Base-by-base conservation (phyloP, 30 jellyfish, hydroid and myxozoan genomes). In the Phacellophora camtschatica region DNA sequence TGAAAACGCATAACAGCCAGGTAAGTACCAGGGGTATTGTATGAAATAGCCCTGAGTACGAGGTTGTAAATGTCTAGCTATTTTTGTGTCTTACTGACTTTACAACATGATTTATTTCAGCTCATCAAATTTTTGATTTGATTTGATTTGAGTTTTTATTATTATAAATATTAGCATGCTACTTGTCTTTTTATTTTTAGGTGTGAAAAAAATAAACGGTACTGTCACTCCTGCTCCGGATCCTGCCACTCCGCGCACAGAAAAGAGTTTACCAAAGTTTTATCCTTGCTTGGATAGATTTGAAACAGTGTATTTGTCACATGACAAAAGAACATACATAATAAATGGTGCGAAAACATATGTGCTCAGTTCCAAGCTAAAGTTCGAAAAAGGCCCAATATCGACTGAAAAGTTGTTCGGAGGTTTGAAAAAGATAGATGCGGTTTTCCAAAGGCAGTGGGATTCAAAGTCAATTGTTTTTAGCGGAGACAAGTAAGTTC, bases 391-490 rank as follows among this genome's bases (percentile, higher is more conserved):
- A 24, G 95, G 95, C 33, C 95, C 95, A 3, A 42, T 59, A n/a
- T 33, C 28, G 28, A 69, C 84, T 15, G 55, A 86, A 22, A 43
- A 58, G 24, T 13, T 82, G 10, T 82, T 82, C 41, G 74, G 63
- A 13, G 95, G 95, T 42, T 43, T 82, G 30, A 32, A 58, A 4
- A 68, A 19, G 8, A 53, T 70, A 16, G 95, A 82, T 49, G 95
- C 95, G 4, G 74, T 70, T n/a, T 82, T 65, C 39, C 51, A 42
- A 53, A 55, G 95, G 30, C 95, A 69, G 28, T 77, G 90, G 90
- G 95, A 82, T 35, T 30, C 39, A 28, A 82, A 69, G 51, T 19
- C 42, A 1, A 48, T 70, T 37, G 84, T 72, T 32, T 34, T 82
- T n/a, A 69, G 84, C 23, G 95, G 87, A 19, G 42, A 82, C 31